Evolutionary conservation across 2,888 invertebrate species (phyloP), one percentile per base, ranked within the genome.

Genomic region (Athalia circularis): DNA sequence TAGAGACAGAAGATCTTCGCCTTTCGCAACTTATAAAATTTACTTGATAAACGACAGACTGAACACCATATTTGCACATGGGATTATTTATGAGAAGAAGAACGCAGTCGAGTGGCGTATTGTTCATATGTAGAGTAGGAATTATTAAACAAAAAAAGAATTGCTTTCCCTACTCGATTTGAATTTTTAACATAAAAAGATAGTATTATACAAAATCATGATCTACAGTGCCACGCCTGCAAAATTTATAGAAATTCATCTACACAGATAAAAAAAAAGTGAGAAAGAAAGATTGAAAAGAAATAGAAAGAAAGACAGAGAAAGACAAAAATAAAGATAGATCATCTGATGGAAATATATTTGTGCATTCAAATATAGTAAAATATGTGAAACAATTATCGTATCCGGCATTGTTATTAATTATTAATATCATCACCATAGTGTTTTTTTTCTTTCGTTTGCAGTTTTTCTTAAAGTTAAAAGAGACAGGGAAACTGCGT

Each of bases 201-300:
- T 29, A 62, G 62, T 50, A 50, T n/a, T 50, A 50, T 61, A 75
- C 75, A 75, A 75, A 75, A 62, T 74, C 62, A 61, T 29, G 74
- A 74, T 62, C 48, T 50, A 62, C n/a, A 62, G 62, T 62, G 62
- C 15, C 47, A 62, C n/a, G 43, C 50, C 62, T 62, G 62, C 29
- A 50, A 75, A 75, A 75, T 62, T 75, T 50, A 62, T 75, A 75
- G 15, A 75, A 75, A 64, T 62, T 75, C 52, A 15, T 75, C n/a
- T 50, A 75, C 47, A n/a, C 62, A 48, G 48, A 15, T 62, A 62
- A 50, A 75, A 45, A 45, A 8, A 61, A 62, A 74, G 29, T 47
- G 61, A 29, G 2, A 29, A 29, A 29, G 29, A 29, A 29, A 29
- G 29, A 29, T 29, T 29, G 29, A 48, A 15, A 1, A 62, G 3